Conservation (phyloP, 2,113 vertebrate species). For the Dascyllus trimaculatus region DNA sequence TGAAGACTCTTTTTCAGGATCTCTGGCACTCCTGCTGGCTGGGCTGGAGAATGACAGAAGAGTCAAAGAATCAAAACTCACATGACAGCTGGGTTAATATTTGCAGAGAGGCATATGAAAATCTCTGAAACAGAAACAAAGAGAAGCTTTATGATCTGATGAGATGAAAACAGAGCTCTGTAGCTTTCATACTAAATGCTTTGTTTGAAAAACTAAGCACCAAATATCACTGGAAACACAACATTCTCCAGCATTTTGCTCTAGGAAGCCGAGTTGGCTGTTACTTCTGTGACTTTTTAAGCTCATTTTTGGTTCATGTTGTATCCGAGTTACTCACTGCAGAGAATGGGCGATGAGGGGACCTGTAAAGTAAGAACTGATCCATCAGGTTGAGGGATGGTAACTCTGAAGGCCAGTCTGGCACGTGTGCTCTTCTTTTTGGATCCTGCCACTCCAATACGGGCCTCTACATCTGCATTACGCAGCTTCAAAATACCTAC, state of each 20-base stretch:
- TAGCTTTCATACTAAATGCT: not conserved
- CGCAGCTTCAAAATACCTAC: constrained; percentile 98
- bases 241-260: not conserved
- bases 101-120: not conserved
- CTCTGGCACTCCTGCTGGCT: constrained; percentile 97
- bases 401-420: constrained; percentile 95
- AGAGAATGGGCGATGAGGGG: constrained; percentile 94
- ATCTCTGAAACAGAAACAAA: not conserved
- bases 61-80: constrained; percentile 19
- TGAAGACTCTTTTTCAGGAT: constrained; percentile 99
- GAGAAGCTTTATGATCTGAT: not conserved
- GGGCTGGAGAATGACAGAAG: constrained; percentile 84
- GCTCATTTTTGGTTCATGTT: not conserved
- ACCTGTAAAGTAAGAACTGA: constrained; percentile 93
- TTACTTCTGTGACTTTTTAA: not conserved
- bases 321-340: constrained; percentile 89
- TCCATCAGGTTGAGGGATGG: constrained; percentile 93
- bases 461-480: constrained; percentile 98
- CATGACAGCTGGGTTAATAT: constrained; percentile 22
- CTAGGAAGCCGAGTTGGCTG: not conserved
- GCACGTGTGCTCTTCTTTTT: constrained; percentile 99
- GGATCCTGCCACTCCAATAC: constrained; percentile 96
- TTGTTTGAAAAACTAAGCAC: not conserved
- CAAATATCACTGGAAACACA: not conserved
- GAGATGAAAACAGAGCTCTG: not conserved